These are phyloP conservation scores for Meteorus colon DNA, from an alignment of 2,888 invertebrate genomes.

Conservation along the genomic window DNA sequence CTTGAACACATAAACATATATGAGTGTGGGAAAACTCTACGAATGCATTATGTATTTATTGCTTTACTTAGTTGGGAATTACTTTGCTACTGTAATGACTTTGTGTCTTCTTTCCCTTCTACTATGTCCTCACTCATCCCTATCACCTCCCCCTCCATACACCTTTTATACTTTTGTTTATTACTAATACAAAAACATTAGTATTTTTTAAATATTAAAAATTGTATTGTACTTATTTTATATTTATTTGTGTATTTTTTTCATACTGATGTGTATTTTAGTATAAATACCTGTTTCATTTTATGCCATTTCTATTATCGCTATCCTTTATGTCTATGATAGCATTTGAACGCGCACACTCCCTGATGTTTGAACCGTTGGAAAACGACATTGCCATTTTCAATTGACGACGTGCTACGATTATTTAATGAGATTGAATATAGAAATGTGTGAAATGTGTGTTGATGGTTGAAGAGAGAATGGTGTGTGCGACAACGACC, in stretches of 20 bases:
- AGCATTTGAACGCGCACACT: not conserved
- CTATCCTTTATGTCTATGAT: not conserved
- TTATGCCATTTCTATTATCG: conserved; percentile 9
- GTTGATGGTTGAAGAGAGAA: not conserved
- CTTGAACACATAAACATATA: conserved; percentile 29
- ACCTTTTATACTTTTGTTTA: not conserved
- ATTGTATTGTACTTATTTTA: too few relatives aligned
- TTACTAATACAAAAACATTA: too few relatives aligned
- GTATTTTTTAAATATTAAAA: too few relatives aligned
- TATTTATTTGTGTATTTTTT: too few relatives aligned
- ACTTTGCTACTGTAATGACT: conserved; percentile 68
- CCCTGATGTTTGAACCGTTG: not conserved
- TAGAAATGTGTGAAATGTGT: not conserved
- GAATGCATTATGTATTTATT: conserved; percentile 71
- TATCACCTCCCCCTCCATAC: not conserved
- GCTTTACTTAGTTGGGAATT: conserved; percentile 71
- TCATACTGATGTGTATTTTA: not conserved
- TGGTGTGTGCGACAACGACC: not conserved
- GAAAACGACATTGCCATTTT: conserved; percentile 6
- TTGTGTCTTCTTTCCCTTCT: conserved; percentile 53
- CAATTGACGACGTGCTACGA: conserved; percentile 10
- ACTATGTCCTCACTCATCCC: conserved; percentile 50
- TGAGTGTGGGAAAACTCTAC: conserved; percentile 67
- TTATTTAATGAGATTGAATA: conserved; percentile 2
- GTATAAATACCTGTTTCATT: conserved; percentile 9